These are phyloP conservation scores for Sycon ciliatum DNA, from an alignment of 37 sponge, comb jelly and placozoan species.

Conservation along the genomic window DNA sequence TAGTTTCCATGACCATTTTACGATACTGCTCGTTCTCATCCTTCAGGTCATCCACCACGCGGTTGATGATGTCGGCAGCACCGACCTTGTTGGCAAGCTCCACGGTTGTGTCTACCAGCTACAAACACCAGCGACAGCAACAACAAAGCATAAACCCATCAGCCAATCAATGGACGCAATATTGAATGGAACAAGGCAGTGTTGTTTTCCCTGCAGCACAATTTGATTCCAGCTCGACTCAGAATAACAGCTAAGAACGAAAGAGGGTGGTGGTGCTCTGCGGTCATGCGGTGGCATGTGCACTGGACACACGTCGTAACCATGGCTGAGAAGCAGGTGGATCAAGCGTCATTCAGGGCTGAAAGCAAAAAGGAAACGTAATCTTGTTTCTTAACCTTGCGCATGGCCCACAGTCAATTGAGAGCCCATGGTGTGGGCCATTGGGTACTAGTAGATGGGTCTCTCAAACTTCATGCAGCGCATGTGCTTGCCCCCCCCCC, in stretches of 20 bases:
- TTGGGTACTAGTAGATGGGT: too few relatives aligned
- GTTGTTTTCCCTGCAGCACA: too few relatives aligned
- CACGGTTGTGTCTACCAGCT: constrained; percentile 97
- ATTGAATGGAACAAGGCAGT: background rate
- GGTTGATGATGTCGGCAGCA: constrained; percentile 80
- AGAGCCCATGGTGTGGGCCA: too few relatives aligned
- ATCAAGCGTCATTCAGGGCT: too few relatives aligned
- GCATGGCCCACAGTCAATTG: too few relatives aligned
- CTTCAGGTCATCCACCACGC: constrained; percentile 93
- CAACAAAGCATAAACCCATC: too few relatives aligned
- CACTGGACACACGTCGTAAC: background rate
- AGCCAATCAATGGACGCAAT: background rate
- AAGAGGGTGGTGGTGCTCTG: background rate
- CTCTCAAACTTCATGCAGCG: too few relatives aligned
- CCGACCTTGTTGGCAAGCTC: constrained; percentile 97
- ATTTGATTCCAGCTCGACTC: too few relatives aligned
- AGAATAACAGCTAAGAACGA: background rate
- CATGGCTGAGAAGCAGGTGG: too few relatives aligned
- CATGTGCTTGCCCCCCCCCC: background rate
- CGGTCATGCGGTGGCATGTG: background rate
- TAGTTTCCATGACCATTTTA: constrained; percentile 99
- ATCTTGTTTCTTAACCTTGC: too few relatives aligned
- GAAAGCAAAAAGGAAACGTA: too few relatives aligned
- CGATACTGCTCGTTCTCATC: constrained; percentile 96
- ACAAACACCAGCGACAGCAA: too few relatives aligned